A percentile compares a stretch with the other conserved stretches of the same genome.
These are phyloP conservation scores for Siniperca chuatsi DNA, from an alignment of 2,113 vertebrate species.

Conservation along the genomic window DNA sequence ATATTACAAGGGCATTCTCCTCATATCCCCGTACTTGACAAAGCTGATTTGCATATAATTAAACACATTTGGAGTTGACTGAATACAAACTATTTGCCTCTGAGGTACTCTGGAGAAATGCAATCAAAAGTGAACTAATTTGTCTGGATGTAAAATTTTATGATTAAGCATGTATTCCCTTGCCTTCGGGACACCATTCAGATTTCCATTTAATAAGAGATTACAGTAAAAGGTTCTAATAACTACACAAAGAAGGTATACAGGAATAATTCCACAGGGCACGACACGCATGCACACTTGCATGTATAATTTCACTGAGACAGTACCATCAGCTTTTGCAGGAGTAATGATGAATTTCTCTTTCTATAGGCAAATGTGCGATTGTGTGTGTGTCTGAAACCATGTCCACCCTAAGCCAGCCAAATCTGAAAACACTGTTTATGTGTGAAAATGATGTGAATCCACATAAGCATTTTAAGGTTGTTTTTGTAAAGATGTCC, in stretches of 20 bases:
- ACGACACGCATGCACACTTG: neutral
- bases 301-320: neutral
- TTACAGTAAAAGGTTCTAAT: constrained; percentile 44
- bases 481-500: neutral
- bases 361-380: neutral
- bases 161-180: constrained; percentile 73
- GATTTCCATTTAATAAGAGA: constrained; percentile 59
- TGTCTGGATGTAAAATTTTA: constrained; percentile 63
- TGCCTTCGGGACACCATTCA: constrained; percentile 61
- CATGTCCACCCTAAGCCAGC: neutral
- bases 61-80: constrained; percentile 62
- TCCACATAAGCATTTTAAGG: neutral
- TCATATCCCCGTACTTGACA: constrained; percentile 19
- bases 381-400: neutral
- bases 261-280: neutral
- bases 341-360: neutral
- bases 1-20: constrained; percentile 16
- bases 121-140: constrained; percentile 83
- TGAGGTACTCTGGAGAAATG: constrained; percentile 71
- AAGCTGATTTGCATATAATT: constrained; percentile 65
- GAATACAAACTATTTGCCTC: constrained; percentile 77
- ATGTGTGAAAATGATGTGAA: neutral
- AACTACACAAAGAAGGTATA: constrained; percentile 11
- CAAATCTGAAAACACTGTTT: neutral
- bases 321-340: neutral